phyloP scores from a whole-genome alignment of 1,140 invertebrate species.

The Zaprionus davidi region DNA sequence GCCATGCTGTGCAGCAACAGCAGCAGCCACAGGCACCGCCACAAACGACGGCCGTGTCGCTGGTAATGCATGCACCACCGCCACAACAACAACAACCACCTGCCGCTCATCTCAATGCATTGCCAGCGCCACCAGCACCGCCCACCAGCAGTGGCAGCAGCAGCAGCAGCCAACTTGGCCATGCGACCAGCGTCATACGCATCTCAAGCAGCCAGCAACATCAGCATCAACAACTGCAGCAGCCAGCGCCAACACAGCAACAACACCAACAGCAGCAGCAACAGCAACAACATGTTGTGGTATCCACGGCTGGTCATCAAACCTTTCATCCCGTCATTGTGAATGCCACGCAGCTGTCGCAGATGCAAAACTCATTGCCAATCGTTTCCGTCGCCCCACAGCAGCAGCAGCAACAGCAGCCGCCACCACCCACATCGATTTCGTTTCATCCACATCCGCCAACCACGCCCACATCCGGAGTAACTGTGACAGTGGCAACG shows the following conservation, averaged over 20 bases:
- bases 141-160: conserved; percentile 65
- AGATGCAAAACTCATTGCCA: conserved; percentile 73
- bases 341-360: conserved; percentile 88
- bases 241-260: conserved; percentile 61
- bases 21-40: conserved; percentile 69
- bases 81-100: conserved; percentile 82
- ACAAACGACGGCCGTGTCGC: conserved; percentile 81
- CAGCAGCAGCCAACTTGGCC: conserved; percentile 66
- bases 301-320: conserved; percentile 67
- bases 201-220: conserved; percentile 88
- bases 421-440: conserved; percentile 61
- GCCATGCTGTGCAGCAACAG: conserved; percentile 50
- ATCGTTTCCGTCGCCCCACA: conserved; percentile 45
- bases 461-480: conserved; percentile 65
- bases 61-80: conserved; percentile 84
- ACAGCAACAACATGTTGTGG: conserved; percentile 59
- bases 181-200: conserved; percentile 91
- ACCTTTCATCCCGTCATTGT: conserved; percentile 89
- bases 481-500: conserved; percentile 30
- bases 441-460: conserved; percentile 67
- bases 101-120: conserved; percentile 63
- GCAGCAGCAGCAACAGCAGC: conserved; percentile 44
- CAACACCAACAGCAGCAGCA: conserved; percentile 55
- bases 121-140: conserved; percentile 73
- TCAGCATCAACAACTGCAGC: conserved; percentile 55